Evolutionary conservation across 2,888 invertebrate species (phyloP).

Genomic region (Lottia scabra): DNA sequence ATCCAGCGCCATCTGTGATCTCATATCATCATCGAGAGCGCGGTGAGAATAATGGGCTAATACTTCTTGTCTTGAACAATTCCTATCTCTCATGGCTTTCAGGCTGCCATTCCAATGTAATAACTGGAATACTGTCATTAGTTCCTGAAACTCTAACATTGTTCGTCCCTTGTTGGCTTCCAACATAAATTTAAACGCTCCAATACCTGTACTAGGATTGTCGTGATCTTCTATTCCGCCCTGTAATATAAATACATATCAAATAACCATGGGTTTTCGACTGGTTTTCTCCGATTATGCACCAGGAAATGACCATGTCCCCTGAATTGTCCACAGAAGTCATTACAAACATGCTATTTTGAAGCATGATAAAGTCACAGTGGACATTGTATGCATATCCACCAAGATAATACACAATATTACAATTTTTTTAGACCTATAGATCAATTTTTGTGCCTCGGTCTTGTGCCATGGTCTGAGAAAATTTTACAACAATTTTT

Average conservation of each 20-base stretch:
- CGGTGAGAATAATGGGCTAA: constrained; percentile 90
- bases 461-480: no score
- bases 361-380: no score
- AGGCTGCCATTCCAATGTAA: constrained; percentile 97
- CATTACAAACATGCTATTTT: no score
- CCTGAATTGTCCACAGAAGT: no score
- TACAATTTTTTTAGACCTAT: no score
- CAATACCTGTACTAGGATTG: constrained; percentile 82
- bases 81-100: constrained; percentile 93
- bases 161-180: constrained; percentile 80
- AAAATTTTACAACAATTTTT: no score
- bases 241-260: constrained; percentile 33
- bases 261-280: no score
- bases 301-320: no score
- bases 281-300: no score
- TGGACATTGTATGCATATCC: no score
- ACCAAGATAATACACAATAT: no score
- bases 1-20: constrained; percentile 91
- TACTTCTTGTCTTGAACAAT: constrained; percentile 89
- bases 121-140: constrained; percentile 97
- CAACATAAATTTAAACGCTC: constrained; percentile 78
- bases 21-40: constrained; percentile 93
- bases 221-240: constrained; percentile 69
- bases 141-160: constrained; percentile 95
- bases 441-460: no score